Evolutionary conservation across 2,888 invertebrate species (phyloP), one percentile per base, ranked within the genome.

Genomic region (Trichopoda pennipes): DNA sequence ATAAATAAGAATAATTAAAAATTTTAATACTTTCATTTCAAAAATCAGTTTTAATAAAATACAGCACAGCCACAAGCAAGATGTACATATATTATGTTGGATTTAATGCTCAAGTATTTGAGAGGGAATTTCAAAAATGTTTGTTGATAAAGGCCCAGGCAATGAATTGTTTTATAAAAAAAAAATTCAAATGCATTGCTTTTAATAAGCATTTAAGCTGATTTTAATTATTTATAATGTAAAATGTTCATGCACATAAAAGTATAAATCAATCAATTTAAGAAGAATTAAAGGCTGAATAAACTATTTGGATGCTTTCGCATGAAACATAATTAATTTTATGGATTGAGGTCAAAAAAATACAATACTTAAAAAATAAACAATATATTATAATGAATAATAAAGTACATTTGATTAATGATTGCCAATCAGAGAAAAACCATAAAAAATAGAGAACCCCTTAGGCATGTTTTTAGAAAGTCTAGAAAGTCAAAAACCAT

Each of bases 171-270:
- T 68, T 72, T 66, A 72, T 73, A 68, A 60, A 66, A 73, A 60
- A 60, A 60, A 38, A 72, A 28, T 55, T 79, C 61, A 60, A 79
- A 61, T 66, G 55, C 61, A 74, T 68, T 73, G 61, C 28, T 73
- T 73, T 61, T 68, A 70, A 76, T 74, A 78, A 74, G 74, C 49
- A 70, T 17, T 78, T 81, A 81, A 81, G 74, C 77, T 74, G 73
- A 78, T 78, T 81, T 81, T 74, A 78, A 81, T 78, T n/a, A 79
- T 74, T 79, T 61, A 61, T 61, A 78, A 74, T n/a, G 35, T 63
- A 23, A 63, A 42, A 44, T 35, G 9, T 55, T 14, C 3, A 49
- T 14, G 21, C 16, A 60, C 0, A 44, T 0, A 35, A 21, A 42
- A 77, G 32, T 38, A 74, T 72, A 61, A 74, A 79, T 74, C 73